Percentiles rank a stretch among this genome's conserved stretches.
Evolutionary conservation across 1,140 invertebrate species (phyloP).

Genomic region (Ruditapes philippinarum): DNA sequence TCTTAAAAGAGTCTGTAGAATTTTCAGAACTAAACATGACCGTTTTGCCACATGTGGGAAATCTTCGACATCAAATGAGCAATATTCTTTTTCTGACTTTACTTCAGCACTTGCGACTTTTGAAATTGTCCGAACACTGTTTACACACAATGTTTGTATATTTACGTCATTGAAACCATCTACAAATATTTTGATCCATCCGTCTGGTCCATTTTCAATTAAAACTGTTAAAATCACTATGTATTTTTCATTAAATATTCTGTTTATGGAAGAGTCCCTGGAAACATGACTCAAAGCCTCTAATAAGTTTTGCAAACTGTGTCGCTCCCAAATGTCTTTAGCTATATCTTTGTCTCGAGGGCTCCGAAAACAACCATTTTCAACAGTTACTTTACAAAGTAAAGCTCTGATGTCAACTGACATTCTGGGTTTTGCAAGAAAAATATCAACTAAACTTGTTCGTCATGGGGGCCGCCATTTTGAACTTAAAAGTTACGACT

Average conservation of each 20-base stretch:
- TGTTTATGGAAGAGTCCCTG: background rate
- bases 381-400: constrained; percentile 33
- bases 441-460: background rate
- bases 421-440: background rate
- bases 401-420: constrained; percentile 24
- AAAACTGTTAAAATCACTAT: constrained; percentile 35
- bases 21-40: constrained; percentile 61
- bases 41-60: constrained; percentile 64
- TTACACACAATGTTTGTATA: constrained; percentile 27
- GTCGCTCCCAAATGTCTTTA: constrained; percentile 9
- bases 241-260: constrained; percentile 45
- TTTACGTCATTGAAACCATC: constrained; percentile 54
- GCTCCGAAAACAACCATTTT: constrained; percentile 30
- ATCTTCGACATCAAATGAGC: constrained; percentile 69
- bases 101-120: constrained; percentile 21
- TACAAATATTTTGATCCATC: constrained; percentile 54
- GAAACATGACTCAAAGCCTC: background rate
- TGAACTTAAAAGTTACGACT: background rate
- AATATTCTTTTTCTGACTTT: constrained; percentile 68
- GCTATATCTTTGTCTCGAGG: constrained; percentile 22
- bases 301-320: constrained; percentile 45
- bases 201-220: constrained; percentile 17
- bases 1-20: constrained; percentile 62
- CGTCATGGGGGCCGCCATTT: background rate
- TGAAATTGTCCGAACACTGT: constrained; percentile 7